Conservation (phyloP, 1,140 invertebrate genomes). For the Drosophila teissieri region DNA sequence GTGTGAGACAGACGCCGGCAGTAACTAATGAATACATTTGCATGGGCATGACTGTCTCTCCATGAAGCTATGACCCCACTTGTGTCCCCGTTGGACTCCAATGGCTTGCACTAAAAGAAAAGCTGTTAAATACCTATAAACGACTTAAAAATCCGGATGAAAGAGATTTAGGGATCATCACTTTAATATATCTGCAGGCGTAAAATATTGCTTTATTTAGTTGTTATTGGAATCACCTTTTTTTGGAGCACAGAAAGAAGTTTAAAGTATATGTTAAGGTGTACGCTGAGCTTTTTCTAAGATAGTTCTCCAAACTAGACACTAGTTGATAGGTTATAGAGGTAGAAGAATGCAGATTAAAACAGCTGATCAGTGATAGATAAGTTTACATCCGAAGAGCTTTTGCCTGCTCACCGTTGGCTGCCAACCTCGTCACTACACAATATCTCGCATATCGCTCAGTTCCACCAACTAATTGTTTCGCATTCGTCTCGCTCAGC, state of each 20-base stretch:
- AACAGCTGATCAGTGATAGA: not conserved
- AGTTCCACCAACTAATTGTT: constrained; percentile 58
- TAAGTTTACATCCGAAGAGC: not conserved
- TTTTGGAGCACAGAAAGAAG: too few species aligned
- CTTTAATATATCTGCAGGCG: too few species aligned
- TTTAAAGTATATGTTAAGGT: too few species aligned
- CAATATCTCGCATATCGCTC: constrained; percentile 10
- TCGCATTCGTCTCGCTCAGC: constrained; percentile 70
- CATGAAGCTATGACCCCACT: constrained; percentile 29
- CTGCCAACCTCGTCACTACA: constrained; percentile 7
- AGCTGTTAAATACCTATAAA: not conserved
- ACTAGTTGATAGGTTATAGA: not conserved
- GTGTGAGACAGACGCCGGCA: constrained; percentile 54
- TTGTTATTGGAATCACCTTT: too few species aligned
- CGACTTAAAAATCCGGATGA: too few species aligned
- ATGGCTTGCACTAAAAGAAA: not conserved
- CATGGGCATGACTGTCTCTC: constrained; percentile 41
- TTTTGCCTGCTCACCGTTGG: not conserved
- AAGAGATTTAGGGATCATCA: too few species aligned
- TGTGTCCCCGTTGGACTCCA: constrained; percentile 2
- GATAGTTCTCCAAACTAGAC: not conserved
- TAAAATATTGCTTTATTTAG: too few species aligned
- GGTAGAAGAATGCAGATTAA: too few species aligned
- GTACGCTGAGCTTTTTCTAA: not conserved
- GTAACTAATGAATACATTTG: constrained; percentile 76